phyloP scores from a whole-genome alignment of 2,113 vertebrate genomes.

The Oreochromis aureus region DNA sequence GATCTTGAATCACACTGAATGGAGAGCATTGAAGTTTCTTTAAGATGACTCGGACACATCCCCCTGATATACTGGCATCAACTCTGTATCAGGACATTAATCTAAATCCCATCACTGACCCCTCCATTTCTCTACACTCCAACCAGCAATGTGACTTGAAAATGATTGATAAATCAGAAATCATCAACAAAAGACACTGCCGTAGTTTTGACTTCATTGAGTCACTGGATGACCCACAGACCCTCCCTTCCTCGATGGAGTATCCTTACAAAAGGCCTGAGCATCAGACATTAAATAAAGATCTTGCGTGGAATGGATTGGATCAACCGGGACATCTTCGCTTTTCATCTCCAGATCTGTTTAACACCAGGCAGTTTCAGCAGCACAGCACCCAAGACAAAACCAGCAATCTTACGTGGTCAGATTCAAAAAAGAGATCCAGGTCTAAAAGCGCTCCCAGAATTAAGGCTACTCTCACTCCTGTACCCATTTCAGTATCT shows the following conservation, averaged over 20 bases:
- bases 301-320: conserved; percentile 65
- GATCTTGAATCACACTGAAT: conserved; percentile 76
- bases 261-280: conserved; percentile 62
- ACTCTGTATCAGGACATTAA: conserved; percentile 88
- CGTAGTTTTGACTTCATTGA: conserved; percentile 95
- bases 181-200: conserved; percentile 94
- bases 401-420: conserved; percentile 60
- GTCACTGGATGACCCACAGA: conserved; percentile 82
- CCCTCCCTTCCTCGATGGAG: conserved; percentile 74
- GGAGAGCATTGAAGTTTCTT: conserved; percentile 62
- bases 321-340: conserved; percentile 72
- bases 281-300: conserved; percentile 62
- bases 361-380: conserved; percentile 57
- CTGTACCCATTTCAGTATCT: conserved; percentile 78
- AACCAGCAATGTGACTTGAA: conserved; percentile 80
- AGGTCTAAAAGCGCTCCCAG: conserved; percentile 87
- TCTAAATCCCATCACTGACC: conserved; percentile 71
- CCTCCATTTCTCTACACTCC: conserved; percentile 65
- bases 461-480: conserved; percentile 76
- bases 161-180: conserved; percentile 81
- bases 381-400: conserved; percentile 55
- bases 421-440: conserved; percentile 76
- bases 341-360: conserved; percentile 71
- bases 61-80: conserved; percentile 92
- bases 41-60: conserved; percentile 98